Evolutionary conservation across 2,888 invertebrate species (phyloP).

Genomic region (Thysanoteuthis rhombus): DNA sequence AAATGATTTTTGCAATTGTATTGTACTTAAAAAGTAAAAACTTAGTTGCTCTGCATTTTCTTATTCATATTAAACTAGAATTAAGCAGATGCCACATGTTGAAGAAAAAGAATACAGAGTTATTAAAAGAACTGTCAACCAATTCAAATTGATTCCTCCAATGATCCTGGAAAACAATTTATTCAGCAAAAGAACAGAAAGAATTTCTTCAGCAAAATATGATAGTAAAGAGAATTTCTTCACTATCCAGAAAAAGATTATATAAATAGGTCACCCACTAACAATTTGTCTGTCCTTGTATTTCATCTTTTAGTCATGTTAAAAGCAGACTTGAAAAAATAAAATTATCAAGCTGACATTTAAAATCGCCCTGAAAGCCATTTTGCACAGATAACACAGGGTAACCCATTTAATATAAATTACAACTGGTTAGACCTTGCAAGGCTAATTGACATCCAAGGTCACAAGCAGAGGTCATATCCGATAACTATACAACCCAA

Average conservation of each 20-base stretch:
- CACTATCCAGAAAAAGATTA: not conserved
- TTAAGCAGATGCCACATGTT: too few species aligned
- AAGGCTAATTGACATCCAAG: not conserved
- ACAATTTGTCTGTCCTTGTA: not conserved
- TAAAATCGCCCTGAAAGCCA: not conserved
- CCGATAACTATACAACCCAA: not conserved
- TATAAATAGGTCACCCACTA: not conserved
- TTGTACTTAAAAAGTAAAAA: too few species aligned
- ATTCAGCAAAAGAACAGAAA: not conserved
- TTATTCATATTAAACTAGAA: too few species aligned
- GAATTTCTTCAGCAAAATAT: not conserved
- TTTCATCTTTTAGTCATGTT: not conserved
- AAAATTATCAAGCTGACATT: slow-evolving; percentile 17
- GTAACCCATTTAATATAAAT: not conserved
- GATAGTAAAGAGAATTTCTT: not conserved
- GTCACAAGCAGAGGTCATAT: not conserved
- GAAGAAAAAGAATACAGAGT: too few species aligned
- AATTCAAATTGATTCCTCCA: too few species aligned
- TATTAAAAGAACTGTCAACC: too few species aligned
- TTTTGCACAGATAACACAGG: not conserved
- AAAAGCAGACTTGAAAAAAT: not conserved
- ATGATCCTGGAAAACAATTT: not conserved
- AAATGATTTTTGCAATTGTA: too few species aligned
- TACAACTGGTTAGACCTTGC: not conserved
- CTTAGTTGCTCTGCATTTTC: too few species aligned